These are phyloP conservation scores for Danionella cerebrum DNA, from an alignment of 2,113 vertebrate genomes.

Conservation along the genomic window DNA sequence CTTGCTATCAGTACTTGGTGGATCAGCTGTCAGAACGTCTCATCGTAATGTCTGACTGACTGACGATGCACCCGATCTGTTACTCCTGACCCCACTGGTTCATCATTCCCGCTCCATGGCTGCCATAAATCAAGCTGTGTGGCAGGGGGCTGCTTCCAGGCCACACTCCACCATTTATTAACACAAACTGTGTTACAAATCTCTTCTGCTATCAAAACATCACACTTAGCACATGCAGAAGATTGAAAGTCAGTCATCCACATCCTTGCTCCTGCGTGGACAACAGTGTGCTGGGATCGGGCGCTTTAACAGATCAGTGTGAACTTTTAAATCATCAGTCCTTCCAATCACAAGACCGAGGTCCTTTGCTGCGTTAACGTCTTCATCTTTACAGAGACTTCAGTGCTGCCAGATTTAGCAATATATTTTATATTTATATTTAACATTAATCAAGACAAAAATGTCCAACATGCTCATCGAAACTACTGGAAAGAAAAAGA, in stretches of 20 bases:
- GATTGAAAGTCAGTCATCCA: not conserved
- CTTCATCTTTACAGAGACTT: too few relatives aligned
- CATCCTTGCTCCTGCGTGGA: not conserved
- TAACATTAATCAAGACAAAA: too few relatives aligned
- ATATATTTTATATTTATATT: too few relatives aligned
- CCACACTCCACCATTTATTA: conserved; percentile 26
- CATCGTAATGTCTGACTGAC: not conserved
- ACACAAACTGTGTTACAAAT: conserved; percentile 24
- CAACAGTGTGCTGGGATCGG: not conserved
- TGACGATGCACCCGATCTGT: not conserved
- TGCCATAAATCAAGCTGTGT: conserved; percentile 14
- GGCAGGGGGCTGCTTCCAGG: conserved; percentile 21
- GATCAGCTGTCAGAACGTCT: not conserved
- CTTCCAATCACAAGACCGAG: too few relatives aligned
- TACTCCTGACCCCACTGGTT: not conserved
- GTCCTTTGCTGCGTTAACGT: too few relatives aligned
- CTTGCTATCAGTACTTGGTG: not conserved
- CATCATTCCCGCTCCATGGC: not conserved
- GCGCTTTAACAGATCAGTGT: not conserved
- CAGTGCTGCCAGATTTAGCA: too few relatives aligned
- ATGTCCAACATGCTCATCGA: too few relatives aligned
- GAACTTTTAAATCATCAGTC: not conserved
- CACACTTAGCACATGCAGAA: conserved; percentile 10
- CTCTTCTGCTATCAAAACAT: conserved; percentile 21
- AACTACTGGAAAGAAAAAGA: too few relatives aligned